phyloP scores from a whole-genome alignment of 2,113 vertebrate species.

The Leptobrachium leishanense region DNA sequence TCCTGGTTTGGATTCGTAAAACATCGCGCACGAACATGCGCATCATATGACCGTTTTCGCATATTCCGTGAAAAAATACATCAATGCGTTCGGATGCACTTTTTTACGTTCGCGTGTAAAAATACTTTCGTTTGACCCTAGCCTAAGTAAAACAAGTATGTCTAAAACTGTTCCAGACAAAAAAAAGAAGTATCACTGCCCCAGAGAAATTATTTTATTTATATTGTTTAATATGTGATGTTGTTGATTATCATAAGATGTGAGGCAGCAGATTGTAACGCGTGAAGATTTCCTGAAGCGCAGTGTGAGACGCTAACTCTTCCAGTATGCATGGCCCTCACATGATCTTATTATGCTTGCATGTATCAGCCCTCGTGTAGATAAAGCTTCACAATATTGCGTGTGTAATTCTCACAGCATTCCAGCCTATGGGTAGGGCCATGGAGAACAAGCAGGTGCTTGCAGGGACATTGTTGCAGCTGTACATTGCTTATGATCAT shows the following conservation, averaged over 20 bases:
- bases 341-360: neutral
- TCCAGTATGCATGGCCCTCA: neutral
- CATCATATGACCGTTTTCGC: no score
- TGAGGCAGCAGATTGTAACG: constrained; percentile 29
- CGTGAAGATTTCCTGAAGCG: constrained; percentile 31
- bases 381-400: neutral
- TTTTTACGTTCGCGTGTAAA: no score
- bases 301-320: constrained; percentile 17
- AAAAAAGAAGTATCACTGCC: neutral
- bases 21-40: no score
- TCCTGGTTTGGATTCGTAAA: no score
- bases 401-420: constrained; percentile 12
- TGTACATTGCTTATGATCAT: constrained; percentile 16
- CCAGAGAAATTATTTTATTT: constrained; percentile 1
- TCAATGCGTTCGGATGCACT: no score
- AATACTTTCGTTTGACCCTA: no score
- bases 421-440: constrained; percentile 43
- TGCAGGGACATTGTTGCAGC: constrained; percentile 13
- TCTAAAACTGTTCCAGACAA: no score
- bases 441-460: constrained; percentile 33
- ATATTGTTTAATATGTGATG: neutral
- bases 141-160: no score
- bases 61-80: no score
- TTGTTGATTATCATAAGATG: constrained; percentile 10
- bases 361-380: constrained; percentile 2